A percentile compares a stretch with the other conserved stretches of the same genome.
Evolutionary conservation across 2,888 invertebrate genomes (phyloP).

Genomic region (Ennomos erosarius): DNA sequence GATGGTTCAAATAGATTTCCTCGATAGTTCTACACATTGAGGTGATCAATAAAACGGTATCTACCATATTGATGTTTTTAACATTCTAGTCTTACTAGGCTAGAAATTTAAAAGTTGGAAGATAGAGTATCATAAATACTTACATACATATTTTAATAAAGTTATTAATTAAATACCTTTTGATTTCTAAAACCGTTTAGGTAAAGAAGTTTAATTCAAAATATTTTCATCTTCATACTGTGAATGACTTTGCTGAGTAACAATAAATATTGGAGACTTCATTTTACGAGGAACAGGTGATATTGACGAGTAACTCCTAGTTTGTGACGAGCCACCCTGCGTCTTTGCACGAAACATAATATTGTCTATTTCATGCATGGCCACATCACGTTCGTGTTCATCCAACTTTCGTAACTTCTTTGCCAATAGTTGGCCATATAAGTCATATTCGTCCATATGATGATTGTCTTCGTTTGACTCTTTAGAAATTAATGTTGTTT

Average conservation of each 20-base stretch:
- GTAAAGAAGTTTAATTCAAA: not conserved
- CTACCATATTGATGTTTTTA: no score
- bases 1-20: no score
- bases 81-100: no score
- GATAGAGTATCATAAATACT: no score
- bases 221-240: conserved; percentile 68
- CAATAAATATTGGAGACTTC: conserved; percentile 67
- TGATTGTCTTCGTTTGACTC: conserved; percentile 49
- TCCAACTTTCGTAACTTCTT: conserved; percentile 74
- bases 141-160: no score
- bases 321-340: conserved; percentile 45
- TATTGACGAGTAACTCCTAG: conserved; percentile 44
- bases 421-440: conserved; percentile 72
- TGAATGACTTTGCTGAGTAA: conserved; percentile 54
- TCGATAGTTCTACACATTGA: no score
- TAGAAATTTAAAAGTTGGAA: no score
- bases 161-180: no score
- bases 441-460: conserved; percentile 67
- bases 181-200: no score
- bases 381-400: conserved; percentile 71
- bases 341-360: conserved; percentile 75
- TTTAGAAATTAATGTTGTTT: conserved; percentile 33
- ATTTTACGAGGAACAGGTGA: conserved; percentile 59
- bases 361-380: conserved; percentile 79
- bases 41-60: no score